A percentile compares a stretch with the other conserved stretches of the same genome.
Evolutionary conservation across 2,888 invertebrate genomes (phyloP).

Genomic region (Drosophila setosimentum): DNA sequence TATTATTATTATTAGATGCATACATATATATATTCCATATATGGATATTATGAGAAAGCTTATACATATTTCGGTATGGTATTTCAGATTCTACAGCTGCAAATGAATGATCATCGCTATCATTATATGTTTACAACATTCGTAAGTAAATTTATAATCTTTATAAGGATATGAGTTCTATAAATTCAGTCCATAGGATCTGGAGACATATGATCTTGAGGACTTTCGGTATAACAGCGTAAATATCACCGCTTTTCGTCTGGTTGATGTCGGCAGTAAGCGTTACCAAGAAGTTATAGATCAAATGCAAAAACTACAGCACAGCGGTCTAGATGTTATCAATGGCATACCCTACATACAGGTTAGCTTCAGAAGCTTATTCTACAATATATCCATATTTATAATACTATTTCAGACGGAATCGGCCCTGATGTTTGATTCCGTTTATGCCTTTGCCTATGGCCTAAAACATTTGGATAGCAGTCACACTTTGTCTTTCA

Average conservation of each 20-base stretch:
- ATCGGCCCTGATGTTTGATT: conserved; percentile 94
- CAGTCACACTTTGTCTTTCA: conserved; percentile 89
- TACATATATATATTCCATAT: neutral
- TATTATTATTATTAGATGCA: neutral
- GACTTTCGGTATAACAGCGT: conserved; percentile 97
- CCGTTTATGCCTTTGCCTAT: conserved; percentile 92
- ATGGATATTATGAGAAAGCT: neutral
- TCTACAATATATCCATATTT: neutral
- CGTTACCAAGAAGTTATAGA: conserved; percentile 91
- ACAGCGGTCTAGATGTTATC: conserved; percentile 91
- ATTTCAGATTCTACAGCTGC: conserved; percentile 94
- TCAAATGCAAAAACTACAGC: conserved; percentile 95
- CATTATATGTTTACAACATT: conserved; percentile 98
- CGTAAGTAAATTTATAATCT: conserved; percentile 89
- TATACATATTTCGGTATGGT: neutral
- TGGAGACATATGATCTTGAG: conserved; percentile 94
- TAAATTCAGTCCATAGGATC: conserved; percentile 87
- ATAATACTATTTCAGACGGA: conserved; percentile 88
- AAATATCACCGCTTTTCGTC: conserved; percentile 96
- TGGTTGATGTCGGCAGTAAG: conserved; percentile 92
- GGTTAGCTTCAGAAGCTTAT: conserved; percentile 83
- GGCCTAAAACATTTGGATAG: conserved; percentile 91
- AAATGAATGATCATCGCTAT: conserved; percentile 98
- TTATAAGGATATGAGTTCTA: neutral
- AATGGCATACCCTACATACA: conserved; percentile 89